These are phyloP conservation scores for Heterocephalus glaber DNA, from an alignment of 2,113 vertebrate genomes.

Conservation along the genomic window DNA sequence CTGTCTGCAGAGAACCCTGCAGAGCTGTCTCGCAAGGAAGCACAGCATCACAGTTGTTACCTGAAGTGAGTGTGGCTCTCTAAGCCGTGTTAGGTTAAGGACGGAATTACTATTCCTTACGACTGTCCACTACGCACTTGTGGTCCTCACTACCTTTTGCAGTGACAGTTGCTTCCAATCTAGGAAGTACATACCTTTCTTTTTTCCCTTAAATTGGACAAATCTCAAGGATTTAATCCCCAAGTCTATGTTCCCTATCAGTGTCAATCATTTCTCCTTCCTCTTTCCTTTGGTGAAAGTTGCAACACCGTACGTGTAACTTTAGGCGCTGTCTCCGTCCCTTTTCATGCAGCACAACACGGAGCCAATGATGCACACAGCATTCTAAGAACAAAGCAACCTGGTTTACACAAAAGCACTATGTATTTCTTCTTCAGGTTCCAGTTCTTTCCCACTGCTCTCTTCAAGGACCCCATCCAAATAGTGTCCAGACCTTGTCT, in stretches of 20 bases:
- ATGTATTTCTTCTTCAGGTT: not conserved
- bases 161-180: slow-evolving; percentile 6
- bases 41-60: not conserved
- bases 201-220: not conserved
- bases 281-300: not conserved
- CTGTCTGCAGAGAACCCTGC: not conserved
- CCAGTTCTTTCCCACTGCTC: not conserved
- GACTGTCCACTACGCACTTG: not conserved
- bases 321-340: not conserved
- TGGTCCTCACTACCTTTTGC: not conserved
- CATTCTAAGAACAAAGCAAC: not conserved
- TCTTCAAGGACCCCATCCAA: not conserved
- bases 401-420: not conserved
- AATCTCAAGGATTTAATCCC: not conserved
- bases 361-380: not conserved
- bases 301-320: not conserved
- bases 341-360: not conserved
- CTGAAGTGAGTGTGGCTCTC: not conserved
- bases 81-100: not conserved
- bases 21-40: not conserved
- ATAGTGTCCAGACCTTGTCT: not conserved
- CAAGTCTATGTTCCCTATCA: not conserved
- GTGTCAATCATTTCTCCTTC: not conserved
- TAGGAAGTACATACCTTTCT: not conserved
- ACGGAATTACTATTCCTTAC: not conserved